Conservation (phyloP, 1,140 invertebrate species). For the Drosophila sp. region DNA sequence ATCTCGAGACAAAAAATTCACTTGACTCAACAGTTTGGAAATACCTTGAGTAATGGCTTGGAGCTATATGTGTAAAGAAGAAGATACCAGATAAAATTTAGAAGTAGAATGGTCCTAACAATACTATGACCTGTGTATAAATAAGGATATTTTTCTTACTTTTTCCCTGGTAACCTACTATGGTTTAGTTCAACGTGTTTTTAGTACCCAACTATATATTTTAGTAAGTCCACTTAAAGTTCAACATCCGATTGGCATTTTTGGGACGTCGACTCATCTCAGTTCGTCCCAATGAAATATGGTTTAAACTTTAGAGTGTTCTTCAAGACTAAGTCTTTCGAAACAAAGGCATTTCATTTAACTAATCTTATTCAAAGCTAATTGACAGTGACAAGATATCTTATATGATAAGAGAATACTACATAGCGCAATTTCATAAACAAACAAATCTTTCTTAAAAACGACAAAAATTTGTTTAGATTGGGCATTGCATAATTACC, state of each 20-base stretch:
- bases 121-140: no score
- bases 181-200: no score
- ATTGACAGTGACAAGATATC: background rate
- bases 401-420: slow-evolving; percentile 7
- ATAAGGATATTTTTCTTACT: no score
- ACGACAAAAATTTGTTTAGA: background rate
- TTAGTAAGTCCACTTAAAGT: no score
- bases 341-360: background rate
- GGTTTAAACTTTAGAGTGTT: no score
- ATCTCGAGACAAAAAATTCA: background rate
- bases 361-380: background rate
- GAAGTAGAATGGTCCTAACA: background rate
- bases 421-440: background rate
- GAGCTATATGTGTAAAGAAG: background rate
- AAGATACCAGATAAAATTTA: slow-evolving; percentile 4
- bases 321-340: no score
- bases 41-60: background rate
- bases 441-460: background rate
- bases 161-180: no score
- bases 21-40: background rate
- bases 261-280: no score
- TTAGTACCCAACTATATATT: no score
- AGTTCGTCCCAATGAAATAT: no score
- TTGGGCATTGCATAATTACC: background rate
- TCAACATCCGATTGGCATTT: no score